Percentiles rank a stretch among this genome's conserved stretches.
Evolutionary conservation across 2,797 vertebrate genomes (phyloP).

Genomic region (Basileuterus tristriatus): DNA sequence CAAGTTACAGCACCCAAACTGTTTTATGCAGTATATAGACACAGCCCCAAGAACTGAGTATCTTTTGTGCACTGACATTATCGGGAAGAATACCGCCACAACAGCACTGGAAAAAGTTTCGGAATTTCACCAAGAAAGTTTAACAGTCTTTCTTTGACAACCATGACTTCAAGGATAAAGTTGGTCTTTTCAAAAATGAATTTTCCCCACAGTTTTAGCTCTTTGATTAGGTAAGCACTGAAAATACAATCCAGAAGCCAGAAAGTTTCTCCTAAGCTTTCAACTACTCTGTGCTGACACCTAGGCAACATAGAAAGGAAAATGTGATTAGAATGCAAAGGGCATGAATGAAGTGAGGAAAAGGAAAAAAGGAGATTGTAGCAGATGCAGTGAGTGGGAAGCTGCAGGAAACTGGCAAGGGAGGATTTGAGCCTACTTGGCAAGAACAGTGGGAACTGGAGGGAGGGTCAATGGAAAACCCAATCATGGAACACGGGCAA

Average conservation of each 20-base stretch:
- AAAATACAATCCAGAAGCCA: conserved; percentile 2
- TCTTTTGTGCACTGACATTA: background rate
- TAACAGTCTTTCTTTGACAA: background rate
- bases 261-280: conserved; percentile 37
- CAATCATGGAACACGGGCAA: background rate
- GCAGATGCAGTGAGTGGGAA: conserved; percentile 9
- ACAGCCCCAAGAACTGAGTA: background rate
- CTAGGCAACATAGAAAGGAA: conserved; percentile 45
- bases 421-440: conserved; percentile 29
- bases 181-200: background rate
- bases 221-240: conserved; percentile 26
- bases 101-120: background rate
- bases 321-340: conserved; percentile 57
- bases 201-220: background rate
- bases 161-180: background rate
- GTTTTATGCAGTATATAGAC: background rate
- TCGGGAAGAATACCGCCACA: background rate
- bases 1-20: background rate
- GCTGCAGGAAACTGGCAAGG: conserved; percentile 36
- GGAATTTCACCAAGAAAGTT: background rate
- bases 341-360: conserved; percentile 23
- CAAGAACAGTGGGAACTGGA: conserved; percentile 45
- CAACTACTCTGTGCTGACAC: conserved; percentile 23
- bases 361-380: conserved; percentile 20
- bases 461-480: conserved; percentile 14